Base-by-base conservation (phyloP, 2,797 vertebrate species). In the Buceros bicornis region DNA sequence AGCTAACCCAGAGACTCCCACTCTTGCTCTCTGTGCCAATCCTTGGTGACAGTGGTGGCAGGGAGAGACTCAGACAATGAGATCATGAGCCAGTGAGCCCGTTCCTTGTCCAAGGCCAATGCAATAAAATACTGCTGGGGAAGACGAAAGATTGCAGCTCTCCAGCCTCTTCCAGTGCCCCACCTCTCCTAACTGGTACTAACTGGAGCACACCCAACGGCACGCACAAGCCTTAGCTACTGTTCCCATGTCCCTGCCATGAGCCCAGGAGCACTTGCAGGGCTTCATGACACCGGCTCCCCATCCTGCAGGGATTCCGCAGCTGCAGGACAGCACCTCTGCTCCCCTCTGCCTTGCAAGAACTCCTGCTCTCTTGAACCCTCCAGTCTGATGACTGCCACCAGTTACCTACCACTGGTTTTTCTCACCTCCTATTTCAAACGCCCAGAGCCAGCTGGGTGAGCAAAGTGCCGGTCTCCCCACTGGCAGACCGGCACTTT, bases 201-300 rank as follows among this genome's bases (percentile, higher is more conserved):
- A 58, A 74, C 22, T 58, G 82, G 66, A 76, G 25, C 1, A 3
- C 37, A 16, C 19, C 33, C 28, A 31, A 29, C 0, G 2, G 61
- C 51, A 22, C 10, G 76, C 42, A 40, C 6, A 47, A 50, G 25
- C 67, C 37, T 65, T 18, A 8, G 51, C 26, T 58, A 5, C 29
- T 22, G 40, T 67, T 70, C 24, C 64, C n/a, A 7, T 8, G 25
- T 47, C 47, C 28, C 51, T 73, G 84, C 20, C 47, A 42, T 37
- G 42, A 47, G 72, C 3, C 16, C 72, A 58, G 45, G 15, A 87
- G n/a, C 26, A 19, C 11, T 11, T 57, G 28, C 37, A 58, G 76
- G 31, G 26, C 69, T 72, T 50, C 1, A 4, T 37, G 2, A 2
- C 3, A 1, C 37, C 0, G 2, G 33, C 10, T 72, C 37, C 47